phyloP scores from a whole-genome alignment of 2,797 vertebrate genomes.

The Poeciliopsis turneri region DNA sequence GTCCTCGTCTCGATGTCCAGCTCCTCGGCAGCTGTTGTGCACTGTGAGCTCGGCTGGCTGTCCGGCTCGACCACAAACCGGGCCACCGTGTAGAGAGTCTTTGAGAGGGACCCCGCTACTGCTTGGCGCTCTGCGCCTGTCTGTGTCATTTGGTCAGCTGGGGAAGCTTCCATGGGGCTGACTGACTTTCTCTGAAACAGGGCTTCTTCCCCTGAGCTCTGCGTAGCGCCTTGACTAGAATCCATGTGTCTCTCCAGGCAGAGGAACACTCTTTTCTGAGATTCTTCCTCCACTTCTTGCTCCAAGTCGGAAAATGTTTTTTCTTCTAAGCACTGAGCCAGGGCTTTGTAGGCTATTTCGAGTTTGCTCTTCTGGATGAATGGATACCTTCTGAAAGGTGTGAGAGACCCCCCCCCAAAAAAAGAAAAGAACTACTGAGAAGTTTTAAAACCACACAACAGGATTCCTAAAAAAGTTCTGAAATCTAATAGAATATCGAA shows the following conservation, averaged over 20 bases:
- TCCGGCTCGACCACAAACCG: slow-evolving; percentile 75
- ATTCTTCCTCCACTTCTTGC: slow-evolving; percentile 63
- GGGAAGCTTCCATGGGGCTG: slow-evolving; percentile 65
- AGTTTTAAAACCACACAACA: not conserved
- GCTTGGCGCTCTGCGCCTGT: slow-evolving; percentile 15
- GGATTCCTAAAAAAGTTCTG: not conserved
- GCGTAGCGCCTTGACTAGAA: not conserved
- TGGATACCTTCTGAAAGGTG: slow-evolving; percentile 33
- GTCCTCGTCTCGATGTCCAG: slow-evolving; percentile 5
- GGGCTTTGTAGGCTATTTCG: slow-evolving; percentile 41
- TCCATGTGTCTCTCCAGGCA: slow-evolving; percentile 16
- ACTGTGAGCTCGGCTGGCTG: slow-evolving; percentile 59
- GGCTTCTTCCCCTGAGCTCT: slow-evolving; percentile 8
- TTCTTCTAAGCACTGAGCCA: slow-evolving; percentile 34
- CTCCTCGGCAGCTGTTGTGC: slow-evolving; percentile 23
- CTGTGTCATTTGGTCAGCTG: slow-evolving; percentile 45
- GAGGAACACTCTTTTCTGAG: slow-evolving; percentile 12
- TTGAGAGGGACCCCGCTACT: slow-evolving; percentile 11
- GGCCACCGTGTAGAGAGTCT: slow-evolving; percentile 55
- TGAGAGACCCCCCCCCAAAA: not conserved
- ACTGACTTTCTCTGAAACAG: slow-evolving; percentile 35
- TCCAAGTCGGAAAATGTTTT: slow-evolving; percentile 66
- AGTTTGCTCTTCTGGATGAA: slow-evolving; percentile 51
- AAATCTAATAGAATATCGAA: not conserved
- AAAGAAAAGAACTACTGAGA: not conserved